Percentiles rank a stretch among this genome's conserved stretches.
Conservation (phyloP, 2,888 invertebrate species). For the Abrostola triplasia region DNA sequence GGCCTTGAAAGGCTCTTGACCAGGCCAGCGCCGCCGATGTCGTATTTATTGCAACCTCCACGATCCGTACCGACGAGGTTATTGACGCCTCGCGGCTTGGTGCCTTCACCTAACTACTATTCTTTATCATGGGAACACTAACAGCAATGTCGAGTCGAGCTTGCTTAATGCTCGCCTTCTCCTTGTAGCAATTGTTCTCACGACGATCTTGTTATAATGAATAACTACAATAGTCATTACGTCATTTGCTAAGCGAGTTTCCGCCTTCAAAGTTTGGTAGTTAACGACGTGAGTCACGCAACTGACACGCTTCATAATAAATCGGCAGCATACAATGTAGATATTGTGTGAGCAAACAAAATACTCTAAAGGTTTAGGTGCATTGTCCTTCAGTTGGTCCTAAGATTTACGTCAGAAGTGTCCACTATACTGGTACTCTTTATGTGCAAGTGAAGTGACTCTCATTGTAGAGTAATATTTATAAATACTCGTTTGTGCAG, state of each 20-base stretch:
- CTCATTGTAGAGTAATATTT: conserved; percentile 73
- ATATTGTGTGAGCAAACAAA: conserved; percentile 55
- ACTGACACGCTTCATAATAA: conserved; percentile 77
- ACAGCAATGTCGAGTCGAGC: conserved; percentile 64
- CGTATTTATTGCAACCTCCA: conserved; percentile 88
- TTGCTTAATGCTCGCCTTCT: conserved; percentile 75
- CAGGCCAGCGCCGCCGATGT: conserved; percentile 85
- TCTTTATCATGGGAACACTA: conserved; percentile 76
- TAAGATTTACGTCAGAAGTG: conserved; percentile 39
- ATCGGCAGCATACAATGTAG: conserved; percentile 68
- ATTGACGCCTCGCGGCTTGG: conserved; percentile 80
- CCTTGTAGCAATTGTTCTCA: conserved; percentile 85
- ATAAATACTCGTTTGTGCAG: conserved; percentile 82
- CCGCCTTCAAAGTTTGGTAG: conserved; percentile 85
- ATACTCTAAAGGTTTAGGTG: conserved; percentile 58
- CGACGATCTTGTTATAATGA: conserved; percentile 84
- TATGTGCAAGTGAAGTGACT: conserved; percentile 57
- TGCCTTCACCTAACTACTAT: conserved; percentile 72
- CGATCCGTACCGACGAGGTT: conserved; percentile 87
- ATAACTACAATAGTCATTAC: conserved; percentile 86
- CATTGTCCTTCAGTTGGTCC: conserved; percentile 66
- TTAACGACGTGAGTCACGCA: conserved; percentile 86
- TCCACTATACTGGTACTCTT: conserved; percentile 24
- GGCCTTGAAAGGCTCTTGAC: conserved; percentile 89
- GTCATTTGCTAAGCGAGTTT: conserved; percentile 84